Base-by-base conservation (phyloP, 1,140 invertebrate species). In the Drosophila prosaltans region DNA sequence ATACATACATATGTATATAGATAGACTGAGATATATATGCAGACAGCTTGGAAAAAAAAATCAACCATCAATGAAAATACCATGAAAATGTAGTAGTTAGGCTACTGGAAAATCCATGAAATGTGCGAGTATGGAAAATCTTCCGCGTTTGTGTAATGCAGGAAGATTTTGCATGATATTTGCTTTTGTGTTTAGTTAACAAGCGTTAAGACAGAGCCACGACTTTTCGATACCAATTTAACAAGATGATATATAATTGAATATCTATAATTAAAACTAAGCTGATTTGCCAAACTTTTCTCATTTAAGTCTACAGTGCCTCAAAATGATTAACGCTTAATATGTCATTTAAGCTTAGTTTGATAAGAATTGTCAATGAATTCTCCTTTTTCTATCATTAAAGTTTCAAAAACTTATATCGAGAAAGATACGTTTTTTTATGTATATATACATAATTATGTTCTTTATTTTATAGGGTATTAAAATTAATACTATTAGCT, bases 91-190 rank as follows among this genome's bases (percentile, higher is more conserved):
- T 78, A 71, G 64, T 51, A 51, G 45, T 30, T 65, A 59, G 69
- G 74, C 77, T 66, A 65, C 43, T 89, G 83, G 77, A 83, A 88
- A 89, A 84, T 68, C 71, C 84, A 88, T 84, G 74, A 83, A 78
- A 78, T 78, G 83, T 80, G 80, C 72, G 61, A 80, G 59, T 85
- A 67, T 67, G 66, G 39, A 70, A 88, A 89, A 89, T 84, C 85
- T 89, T 89, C 84, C 84, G 84, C 84, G 85, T 89, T 90, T 89
- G 84, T 89, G 84, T 83, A 89, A 89, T 89, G 71, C 81, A 89
- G 84, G 84, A 89, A 89, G 84, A 89, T 89, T 90, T 90, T 78
- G 68, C 73, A 84, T 80, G 73, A 72, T 74, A 43, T 82, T 76
- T 77, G 67, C 65, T 75, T 78, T 78, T 75, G 45, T 66, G n/a